phyloP scores from a whole-genome alignment of 2,888 invertebrate genomes.

The Ophion slaviceki region DNA sequence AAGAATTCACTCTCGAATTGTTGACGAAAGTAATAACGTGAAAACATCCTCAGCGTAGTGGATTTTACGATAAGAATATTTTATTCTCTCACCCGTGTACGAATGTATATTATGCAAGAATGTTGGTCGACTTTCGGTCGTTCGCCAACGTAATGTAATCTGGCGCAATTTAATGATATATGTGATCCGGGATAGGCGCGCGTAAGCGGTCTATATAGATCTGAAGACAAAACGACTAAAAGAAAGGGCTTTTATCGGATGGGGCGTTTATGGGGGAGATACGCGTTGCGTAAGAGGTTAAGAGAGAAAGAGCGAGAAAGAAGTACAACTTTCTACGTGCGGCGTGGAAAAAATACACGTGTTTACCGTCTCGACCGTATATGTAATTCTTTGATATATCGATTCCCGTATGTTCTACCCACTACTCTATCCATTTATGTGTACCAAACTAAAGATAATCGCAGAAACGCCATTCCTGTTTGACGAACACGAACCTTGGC shows the following conservation, averaged over 20 bases:
- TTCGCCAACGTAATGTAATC: conserved; percentile 23
- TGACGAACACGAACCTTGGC: not conserved
- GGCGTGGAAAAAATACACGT: conserved; percentile 32
- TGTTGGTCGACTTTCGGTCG: conserved; percentile 43
- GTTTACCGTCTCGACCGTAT: conserved; percentile 24
- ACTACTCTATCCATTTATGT: not conserved
- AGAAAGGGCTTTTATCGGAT: conserved; percentile 40
- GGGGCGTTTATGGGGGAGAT: conserved; percentile 19
- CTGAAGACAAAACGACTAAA: conserved; percentile 23
- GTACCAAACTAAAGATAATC: conserved; percentile 3
- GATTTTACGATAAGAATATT: not conserved
- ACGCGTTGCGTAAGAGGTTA: conserved; percentile 31
- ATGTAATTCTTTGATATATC: conserved; percentile 21
- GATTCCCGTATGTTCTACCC: conserved; percentile 13
- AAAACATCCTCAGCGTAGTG: not conserved
- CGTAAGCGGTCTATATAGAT: conserved; percentile 7
- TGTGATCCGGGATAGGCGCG: conserved; percentile 10
- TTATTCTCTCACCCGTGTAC: not conserved
- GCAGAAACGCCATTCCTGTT: not conserved
- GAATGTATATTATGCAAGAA: conserved; percentile 46
- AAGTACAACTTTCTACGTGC: conserved; percentile 34
- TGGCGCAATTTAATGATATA: conserved; percentile 31
- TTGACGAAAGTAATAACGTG: not conserved
- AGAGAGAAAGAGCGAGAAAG: not conserved
- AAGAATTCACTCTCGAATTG: not conserved